Conservation (phyloP, 2,888 invertebrate species). For the Cheilosia vernalis region DNA sequence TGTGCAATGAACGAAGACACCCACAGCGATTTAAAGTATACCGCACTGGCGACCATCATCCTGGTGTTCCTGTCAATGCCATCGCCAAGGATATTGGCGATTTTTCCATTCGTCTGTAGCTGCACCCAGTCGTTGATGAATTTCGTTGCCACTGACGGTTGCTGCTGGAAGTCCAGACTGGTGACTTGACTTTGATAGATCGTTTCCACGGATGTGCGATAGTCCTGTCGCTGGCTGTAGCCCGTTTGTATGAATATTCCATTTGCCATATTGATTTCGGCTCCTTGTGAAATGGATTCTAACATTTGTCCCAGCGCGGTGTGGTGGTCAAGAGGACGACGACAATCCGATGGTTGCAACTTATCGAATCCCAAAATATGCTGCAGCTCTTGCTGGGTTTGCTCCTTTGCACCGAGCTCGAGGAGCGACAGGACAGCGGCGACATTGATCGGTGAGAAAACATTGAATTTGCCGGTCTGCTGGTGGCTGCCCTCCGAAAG, state of each 20-base stretch:
- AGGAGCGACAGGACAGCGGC: conserved; percentile 87
- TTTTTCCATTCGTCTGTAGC: conserved; percentile 85
- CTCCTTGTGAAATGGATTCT: conserved; percentile 77
- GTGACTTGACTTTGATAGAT: conserved; percentile 84
- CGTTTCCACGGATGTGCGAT: conserved; percentile 82
- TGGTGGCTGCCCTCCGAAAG: conserved; percentile 43
- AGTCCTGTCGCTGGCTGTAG: conserved; percentile 84
- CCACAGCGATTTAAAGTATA: conserved; percentile 86
- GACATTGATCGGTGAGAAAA: conserved; percentile 89
- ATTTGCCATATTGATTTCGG: conserved; percentile 82
- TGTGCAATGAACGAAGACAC: conserved; percentile 84
- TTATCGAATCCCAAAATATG: conserved; percentile 84
- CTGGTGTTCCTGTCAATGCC: conserved; percentile 84
- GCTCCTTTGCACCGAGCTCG: conserved; percentile 88
- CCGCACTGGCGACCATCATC: conserved; percentile 86
- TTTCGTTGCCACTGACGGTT: conserved; percentile 81
- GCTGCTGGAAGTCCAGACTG: conserved; percentile 84
- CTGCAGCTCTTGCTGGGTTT: conserved; percentile 87
- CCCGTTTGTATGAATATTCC: conserved; percentile 85
- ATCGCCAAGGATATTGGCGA: conserved; percentile 84
- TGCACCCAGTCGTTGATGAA: conserved; percentile 85
- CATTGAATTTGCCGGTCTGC: conserved; percentile 78
- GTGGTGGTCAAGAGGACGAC: conserved; percentile 36
- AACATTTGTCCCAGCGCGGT: conserved; percentile 80
- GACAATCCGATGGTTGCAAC: conserved; percentile 6